Base-by-base conservation (phyloP, 2,113 vertebrate species). In the Lanius collurio region DNA sequence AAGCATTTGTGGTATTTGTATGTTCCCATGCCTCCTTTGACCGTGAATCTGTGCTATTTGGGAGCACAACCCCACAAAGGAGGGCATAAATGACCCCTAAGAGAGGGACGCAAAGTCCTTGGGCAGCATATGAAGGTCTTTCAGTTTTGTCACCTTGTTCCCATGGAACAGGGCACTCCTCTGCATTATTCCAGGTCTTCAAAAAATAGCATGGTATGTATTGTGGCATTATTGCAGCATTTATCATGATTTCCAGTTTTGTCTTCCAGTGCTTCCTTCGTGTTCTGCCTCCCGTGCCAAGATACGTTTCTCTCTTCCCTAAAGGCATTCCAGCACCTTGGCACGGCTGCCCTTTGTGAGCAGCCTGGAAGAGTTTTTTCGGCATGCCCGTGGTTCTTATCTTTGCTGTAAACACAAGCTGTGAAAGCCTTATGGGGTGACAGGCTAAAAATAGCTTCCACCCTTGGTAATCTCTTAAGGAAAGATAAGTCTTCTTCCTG, bases 381-480 rank as follows among this genome's bases (percentile, higher is more conserved):
- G 24, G 37, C 64, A 11, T 28, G 68, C 47, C 27, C 15, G 9
- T 75, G 27, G 33, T 93, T 92, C 83, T 93, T 85, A 42, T 23
- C 65, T 67, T 78, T 84, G 60, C 44, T 92, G 80, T 92, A 92
- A 95, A 89, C 77, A 75, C 64, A 94, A 87, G 89, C 89, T 93
- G 74, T 75, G 77, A 82, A 94, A 95, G 84, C 81, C 23, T 1
- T 84, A 33, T 79, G 65, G 65, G 65, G 28, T 93, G 57, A 65
- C 49, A 69, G 57, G 57, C 87, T 97, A 93, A 95, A 95, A 97
- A 95, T 97, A 95, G n/a, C 81, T 76, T 46, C 84, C 18, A 8
- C 84, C 26, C 93, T 65, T 84, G 65, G 37, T 96, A 97, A 94
- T 97, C 95, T 68, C 74, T 56, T 95, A 95, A 94, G 81, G 94